phyloP scores from a whole-genome alignment of 2,888 invertebrate species.

The Torymus tubicola region DNA sequence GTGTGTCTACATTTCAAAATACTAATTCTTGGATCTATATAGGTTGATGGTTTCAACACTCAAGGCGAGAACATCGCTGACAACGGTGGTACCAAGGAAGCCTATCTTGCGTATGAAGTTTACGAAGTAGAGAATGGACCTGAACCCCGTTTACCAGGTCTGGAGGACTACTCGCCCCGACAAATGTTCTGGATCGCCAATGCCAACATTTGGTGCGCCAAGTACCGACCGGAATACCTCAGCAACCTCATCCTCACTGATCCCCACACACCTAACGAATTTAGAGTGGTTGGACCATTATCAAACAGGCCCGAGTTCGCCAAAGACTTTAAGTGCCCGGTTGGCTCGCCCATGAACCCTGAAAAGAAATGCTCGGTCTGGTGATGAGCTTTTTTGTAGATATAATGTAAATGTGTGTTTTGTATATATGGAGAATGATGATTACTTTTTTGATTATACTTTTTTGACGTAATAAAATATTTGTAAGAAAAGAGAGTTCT shows the following conservation, averaged over 20 bases:
- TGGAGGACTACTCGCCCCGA: constrained; percentile 81
- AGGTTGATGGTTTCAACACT: no score
- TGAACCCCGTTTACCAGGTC: constrained; percentile 80
- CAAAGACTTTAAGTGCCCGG: constrained; percentile 81
- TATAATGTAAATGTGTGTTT: no score
- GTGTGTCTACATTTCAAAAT: no score
- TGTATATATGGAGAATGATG: no score
- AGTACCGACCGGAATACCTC: constrained; percentile 81
- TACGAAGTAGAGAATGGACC: constrained; percentile 83
- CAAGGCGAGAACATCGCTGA: constrained; percentile 90
- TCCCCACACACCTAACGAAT: constrained; percentile 83
- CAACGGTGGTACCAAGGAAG: constrained; percentile 93
- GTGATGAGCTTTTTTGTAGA: constrained; percentile 71
- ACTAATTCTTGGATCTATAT: no score
- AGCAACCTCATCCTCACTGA: constrained; percentile 88
- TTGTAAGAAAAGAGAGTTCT: no score
- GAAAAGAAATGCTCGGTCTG: constrained; percentile 81
- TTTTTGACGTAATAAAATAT: no score
- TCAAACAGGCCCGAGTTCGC: constrained; percentile 81
- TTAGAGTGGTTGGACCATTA: constrained; percentile 80
- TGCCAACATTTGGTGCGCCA: constrained; percentile 81
- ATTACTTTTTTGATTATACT: no score
- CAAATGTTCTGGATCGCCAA: constrained; percentile 81
- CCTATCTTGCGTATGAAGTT: constrained; percentile 87
- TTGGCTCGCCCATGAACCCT: constrained; percentile 82